phyloP scores from a whole-genome alignment of 2,888 invertebrate genomes.

The Calameuta pallipes region DNA sequence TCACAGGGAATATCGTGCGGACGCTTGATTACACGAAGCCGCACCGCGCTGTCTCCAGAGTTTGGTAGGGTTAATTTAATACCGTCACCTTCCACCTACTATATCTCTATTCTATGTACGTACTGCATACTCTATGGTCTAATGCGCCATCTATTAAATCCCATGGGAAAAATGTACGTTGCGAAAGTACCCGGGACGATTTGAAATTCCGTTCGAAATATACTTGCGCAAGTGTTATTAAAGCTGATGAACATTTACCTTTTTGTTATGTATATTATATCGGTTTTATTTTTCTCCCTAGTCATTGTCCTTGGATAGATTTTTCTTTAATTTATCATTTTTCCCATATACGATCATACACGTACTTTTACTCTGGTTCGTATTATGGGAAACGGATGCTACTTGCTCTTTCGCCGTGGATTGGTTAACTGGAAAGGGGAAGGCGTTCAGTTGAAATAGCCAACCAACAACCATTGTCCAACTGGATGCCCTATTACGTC shows the following conservation, averaged over 20 bases:
- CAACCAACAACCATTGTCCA: not conserved
- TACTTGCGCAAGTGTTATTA: constrained; percentile 1
- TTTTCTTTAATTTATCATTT: not conserved
- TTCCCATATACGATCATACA: not conserved
- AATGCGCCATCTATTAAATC: not conserved
- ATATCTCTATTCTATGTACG: not conserved
- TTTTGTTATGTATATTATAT: not conserved
- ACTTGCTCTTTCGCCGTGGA: not conserved
- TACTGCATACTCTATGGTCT: not conserved
- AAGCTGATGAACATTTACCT: not conserved
- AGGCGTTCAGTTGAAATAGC: not conserved
- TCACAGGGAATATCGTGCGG: constrained; percentile 22
- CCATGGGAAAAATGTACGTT: not conserved
- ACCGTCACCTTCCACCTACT: not conserved
- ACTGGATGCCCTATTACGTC: not conserved
- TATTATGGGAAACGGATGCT: not conserved
- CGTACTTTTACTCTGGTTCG: not conserved
- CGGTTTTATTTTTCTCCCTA: not conserved
- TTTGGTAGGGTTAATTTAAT: constrained; percentile 6
- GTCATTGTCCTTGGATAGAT: not conserved
- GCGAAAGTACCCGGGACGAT: not conserved
- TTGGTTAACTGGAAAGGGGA: not conserved
- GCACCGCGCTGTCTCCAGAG: not conserved
- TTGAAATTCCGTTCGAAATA: constrained; percentile 3
- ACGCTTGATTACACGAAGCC: constrained; percentile 2